phyloP scores from a whole-genome alignment of 53 echinoderm and acorn worm genomes.

The Patiria pectinifera region DNA sequence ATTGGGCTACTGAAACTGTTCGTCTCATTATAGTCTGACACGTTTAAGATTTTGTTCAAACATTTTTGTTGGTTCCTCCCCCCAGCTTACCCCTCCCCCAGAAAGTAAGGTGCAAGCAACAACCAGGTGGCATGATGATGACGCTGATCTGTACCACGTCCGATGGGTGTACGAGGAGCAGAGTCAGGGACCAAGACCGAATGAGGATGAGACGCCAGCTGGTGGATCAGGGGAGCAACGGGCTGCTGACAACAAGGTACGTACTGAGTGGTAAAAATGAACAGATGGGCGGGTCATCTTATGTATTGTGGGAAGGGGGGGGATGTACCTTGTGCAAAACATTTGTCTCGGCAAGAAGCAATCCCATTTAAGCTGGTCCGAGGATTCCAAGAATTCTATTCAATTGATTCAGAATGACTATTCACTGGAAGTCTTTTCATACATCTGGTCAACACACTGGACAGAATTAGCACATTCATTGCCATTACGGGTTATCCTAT shows the following conservation, averaged over 20 bases:
- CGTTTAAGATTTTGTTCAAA: not conserved
- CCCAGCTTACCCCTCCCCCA: constrained; percentile 48
- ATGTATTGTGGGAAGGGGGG: no score
- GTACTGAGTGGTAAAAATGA: not conserved
- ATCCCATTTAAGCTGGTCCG: no score
- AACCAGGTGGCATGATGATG: not conserved
- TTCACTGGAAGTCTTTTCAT: no score
- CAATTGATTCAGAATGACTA: no score
- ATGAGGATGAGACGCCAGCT: not conserved
- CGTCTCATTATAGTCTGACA: not conserved
- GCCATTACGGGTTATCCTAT: no score
- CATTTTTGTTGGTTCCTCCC: not conserved
- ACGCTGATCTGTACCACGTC: constrained; percentile 49
- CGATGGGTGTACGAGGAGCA: constrained; percentile 60
- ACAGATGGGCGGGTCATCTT: not conserved
- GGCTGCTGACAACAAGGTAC: constrained; percentile 7
- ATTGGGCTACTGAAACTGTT: not conserved
- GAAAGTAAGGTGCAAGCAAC: not conserved
- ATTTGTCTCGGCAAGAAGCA: no score
- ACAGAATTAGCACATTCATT: no score
- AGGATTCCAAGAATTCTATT: no score
- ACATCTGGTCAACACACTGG: no score
- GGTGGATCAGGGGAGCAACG: not conserved
- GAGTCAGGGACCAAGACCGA: not conserved
- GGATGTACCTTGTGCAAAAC: no score